These are phyloP conservation scores for Galbula dea DNA, from an alignment of 2,113 vertebrate species.

Conservation along the genomic window DNA sequence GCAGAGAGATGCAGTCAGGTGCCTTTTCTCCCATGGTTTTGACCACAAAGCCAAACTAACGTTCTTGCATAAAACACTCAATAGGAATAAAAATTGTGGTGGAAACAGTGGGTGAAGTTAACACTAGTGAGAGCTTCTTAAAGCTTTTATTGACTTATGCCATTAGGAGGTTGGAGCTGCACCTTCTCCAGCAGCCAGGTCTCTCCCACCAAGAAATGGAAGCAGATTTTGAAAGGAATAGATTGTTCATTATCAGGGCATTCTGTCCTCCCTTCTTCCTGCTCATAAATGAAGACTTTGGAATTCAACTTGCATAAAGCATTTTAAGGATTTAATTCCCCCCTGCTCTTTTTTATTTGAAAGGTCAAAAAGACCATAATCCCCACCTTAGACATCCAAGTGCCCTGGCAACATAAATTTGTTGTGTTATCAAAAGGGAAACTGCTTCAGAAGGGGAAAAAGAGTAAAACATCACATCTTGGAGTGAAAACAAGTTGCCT, in stretches of 20 bases:
- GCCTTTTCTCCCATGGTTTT: not conserved
- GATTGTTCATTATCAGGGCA: not conserved
- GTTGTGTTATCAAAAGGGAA: not conserved
- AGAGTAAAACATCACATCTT: not conserved
- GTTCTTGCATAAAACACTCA: not conserved
- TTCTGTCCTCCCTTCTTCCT: not conserved
- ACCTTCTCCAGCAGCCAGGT: not conserved
- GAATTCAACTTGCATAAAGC: not conserved
- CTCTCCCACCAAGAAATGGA: not conserved
- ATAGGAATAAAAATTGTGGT: not conserved
- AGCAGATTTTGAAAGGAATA: not conserved
- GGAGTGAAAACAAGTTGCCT: not conserved
- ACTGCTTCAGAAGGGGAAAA: not conserved
- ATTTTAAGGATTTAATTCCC: not conserved
- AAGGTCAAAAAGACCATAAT: not conserved
- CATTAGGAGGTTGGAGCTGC: not conserved
- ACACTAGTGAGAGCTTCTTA: not conserved
- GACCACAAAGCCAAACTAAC: not conserved
- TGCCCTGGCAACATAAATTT: not conserved
- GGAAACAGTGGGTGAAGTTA: not conserved
- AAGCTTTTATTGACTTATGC: not conserved
- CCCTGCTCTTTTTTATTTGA: not conserved
- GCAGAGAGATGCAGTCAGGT: not conserved
- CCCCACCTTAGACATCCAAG: not conserved
- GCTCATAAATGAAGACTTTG: not conserved